phyloP scores from a whole-genome alignment of 2,888 invertebrate species.

The Galeruca laticollis region DNA sequence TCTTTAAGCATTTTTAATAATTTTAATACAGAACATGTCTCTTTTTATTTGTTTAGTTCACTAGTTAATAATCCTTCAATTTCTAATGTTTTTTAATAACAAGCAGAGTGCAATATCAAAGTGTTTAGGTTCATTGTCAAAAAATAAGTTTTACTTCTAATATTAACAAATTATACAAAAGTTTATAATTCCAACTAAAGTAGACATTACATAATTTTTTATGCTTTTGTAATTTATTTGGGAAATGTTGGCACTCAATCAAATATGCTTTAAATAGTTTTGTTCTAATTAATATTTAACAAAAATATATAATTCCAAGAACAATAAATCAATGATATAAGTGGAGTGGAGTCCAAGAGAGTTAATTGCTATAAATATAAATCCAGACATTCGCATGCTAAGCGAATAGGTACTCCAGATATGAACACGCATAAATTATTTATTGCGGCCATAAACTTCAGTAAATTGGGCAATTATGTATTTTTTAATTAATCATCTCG shows the following conservation, averaged over 20 bases:
- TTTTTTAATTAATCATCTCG: not conserved
- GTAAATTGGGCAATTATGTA: not conserved
- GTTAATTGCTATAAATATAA: not conserved
- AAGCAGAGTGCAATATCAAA: no score
- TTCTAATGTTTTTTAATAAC: no score
- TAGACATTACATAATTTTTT: not conserved
- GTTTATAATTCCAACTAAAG: not conserved
- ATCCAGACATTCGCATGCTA: slow-evolving; percentile 3
- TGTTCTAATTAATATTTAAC: not conserved
- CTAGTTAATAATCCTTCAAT: no score
- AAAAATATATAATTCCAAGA: not conserved
- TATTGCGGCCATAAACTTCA: not conserved
- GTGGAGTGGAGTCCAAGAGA: not conserved
- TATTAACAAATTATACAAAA: no score
- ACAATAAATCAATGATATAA: slow-evolving; percentile 3
- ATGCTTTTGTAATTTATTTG: not conserved
- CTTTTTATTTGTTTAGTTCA: no score
- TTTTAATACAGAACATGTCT: no score
- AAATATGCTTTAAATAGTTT: not conserved
- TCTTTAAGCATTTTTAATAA: no score
- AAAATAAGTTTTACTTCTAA: no score
- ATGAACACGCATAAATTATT: not conserved
- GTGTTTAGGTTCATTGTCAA: no score
- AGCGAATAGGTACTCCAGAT: not conserved
- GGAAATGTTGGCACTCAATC: not conserved